phyloP scores from a whole-genome alignment of 2,888 invertebrate genomes.

The Drosophila cognata region DNA sequence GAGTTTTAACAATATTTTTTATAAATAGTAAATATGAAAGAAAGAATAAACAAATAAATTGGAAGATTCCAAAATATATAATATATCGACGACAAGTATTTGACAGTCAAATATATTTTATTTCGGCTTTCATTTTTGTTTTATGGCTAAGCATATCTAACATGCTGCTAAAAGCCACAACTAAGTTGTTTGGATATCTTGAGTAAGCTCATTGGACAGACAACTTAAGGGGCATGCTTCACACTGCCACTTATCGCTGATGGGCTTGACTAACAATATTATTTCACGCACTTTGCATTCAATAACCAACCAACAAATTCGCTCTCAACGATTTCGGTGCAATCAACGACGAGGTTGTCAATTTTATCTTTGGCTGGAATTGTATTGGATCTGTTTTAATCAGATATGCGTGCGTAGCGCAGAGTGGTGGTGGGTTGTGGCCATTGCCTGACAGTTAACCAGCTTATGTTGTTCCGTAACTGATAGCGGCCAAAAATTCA shows the following conservation, averaged over 20 bases:
- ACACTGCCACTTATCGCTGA: constrained; percentile 31
- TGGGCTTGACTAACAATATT: constrained; percentile 34
- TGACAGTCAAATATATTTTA: not conserved
- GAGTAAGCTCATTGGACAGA: not conserved
- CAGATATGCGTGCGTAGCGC: constrained; percentile 20
- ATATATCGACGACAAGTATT: not conserved
- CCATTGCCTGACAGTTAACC: constrained; percentile 33
- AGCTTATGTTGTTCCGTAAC: constrained; percentile 39
- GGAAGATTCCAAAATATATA: not conserved
- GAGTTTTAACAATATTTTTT: not conserved
- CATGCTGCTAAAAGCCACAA: not conserved
- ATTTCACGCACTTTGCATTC: constrained; percentile 48
- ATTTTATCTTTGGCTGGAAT: constrained; percentile 13
- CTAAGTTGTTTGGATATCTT: not conserved
- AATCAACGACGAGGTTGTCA: not conserved
- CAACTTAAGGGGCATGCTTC: constrained; percentile 13
- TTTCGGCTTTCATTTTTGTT: not conserved
- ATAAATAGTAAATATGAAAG: not conserved
- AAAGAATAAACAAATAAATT: not conserved
- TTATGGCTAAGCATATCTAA: not conserved
- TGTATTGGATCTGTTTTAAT: constrained; percentile 20
- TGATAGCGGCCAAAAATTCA: constrained; percentile 16
- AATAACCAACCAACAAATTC: constrained; percentile 20
- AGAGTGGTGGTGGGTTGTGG: not conserved
- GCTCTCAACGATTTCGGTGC: not conserved